Evolutionary conservation across 2,113 vertebrate species (phyloP).

Genomic region (Nesogale talazaci): DNA sequence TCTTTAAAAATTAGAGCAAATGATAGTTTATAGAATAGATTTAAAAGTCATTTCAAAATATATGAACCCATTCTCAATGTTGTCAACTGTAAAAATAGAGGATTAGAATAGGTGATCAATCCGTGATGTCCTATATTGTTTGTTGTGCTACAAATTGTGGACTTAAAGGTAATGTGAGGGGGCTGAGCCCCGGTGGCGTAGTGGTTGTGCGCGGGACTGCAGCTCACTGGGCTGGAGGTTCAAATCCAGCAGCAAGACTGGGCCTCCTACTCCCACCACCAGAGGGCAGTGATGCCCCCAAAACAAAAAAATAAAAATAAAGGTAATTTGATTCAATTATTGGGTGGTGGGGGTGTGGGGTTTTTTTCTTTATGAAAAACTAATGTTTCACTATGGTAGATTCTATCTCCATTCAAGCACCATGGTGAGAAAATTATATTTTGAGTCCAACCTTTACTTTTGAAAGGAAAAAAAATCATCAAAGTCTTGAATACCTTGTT

Average conservation of each 20-base stretch:
- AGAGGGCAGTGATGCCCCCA: too few relatives aligned
- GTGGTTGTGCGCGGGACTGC: too few relatives aligned
- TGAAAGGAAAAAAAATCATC: neutral
- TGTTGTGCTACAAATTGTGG: neutral
- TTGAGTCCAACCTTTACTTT: neutral
- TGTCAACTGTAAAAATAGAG: neutral
- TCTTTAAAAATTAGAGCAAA: conserved; percentile 23
- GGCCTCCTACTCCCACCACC: too few relatives aligned
- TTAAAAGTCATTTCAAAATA: conserved; percentile 28
- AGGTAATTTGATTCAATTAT: neutral
- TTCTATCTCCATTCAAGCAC: neutral
- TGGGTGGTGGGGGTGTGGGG: neutral
- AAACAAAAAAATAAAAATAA: too few relatives aligned
- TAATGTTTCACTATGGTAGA: neutral
- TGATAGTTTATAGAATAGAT: neutral
- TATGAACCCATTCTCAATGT: neutral
- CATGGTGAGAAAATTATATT: neutral
- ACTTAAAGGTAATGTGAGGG: neutral
- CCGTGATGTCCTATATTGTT: neutral
- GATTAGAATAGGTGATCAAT: neutral
- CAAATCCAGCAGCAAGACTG: too few relatives aligned
- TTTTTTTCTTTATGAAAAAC: neutral
- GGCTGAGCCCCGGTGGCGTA: too few relatives aligned
- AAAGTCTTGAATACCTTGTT: neutral
- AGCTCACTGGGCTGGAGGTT: too few relatives aligned